Evolutionary conservation across 2,113 vertebrate genomes (phyloP), one percentile per base, ranked within the genome.

Genomic region (Corythoichthys intestinalis): DNA sequence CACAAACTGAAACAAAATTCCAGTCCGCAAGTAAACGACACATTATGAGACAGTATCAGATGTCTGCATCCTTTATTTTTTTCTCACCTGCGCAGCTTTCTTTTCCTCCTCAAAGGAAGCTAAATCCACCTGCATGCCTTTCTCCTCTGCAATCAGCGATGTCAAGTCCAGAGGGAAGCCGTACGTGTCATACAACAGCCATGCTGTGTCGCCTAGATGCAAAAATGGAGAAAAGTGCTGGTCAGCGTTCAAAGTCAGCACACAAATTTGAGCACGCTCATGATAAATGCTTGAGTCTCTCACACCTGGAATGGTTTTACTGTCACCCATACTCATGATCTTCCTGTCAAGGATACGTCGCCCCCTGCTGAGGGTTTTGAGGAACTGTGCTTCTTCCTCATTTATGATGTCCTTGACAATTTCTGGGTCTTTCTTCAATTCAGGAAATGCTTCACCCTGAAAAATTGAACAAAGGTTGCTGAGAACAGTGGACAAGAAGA

Each of bases 371-470:
- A 98, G 94, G 0, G 97, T 99, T 89, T 99, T 99, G 61, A 99
- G 92, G 82, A 99, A 99, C 85, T 99, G 97, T 59, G 66, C 83
- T 82, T 99, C 97, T 65, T 99, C 97, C 77, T 99, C 97, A 62
- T 99, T 99, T 63, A 99, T 94, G 41, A 99, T 91, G 73, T 99
- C 97, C 78, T 98, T 99, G 69, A 99, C 96, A 91, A 95, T 91
- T n/a, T 98, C 96, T 2, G 96, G 97, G 74, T 99, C 97, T 83
- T 96, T 99, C 84, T 90, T 96, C 70, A 99, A 82, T 86, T 99
- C 97, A 1, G 97, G 97, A 86, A 99, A 99, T 0, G 97, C 97
- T 34, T 95, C 84, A 2, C 97, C 97, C 97, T 99, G 77, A 66
- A 72, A 76, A 48, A 0, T 11, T 58, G 53, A 63, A 15, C 0